Evolutionary conservation across 2,888 invertebrate species (phyloP), one percentile per base, ranked within the genome.

Genomic region (Gari tellinella): DNA sequence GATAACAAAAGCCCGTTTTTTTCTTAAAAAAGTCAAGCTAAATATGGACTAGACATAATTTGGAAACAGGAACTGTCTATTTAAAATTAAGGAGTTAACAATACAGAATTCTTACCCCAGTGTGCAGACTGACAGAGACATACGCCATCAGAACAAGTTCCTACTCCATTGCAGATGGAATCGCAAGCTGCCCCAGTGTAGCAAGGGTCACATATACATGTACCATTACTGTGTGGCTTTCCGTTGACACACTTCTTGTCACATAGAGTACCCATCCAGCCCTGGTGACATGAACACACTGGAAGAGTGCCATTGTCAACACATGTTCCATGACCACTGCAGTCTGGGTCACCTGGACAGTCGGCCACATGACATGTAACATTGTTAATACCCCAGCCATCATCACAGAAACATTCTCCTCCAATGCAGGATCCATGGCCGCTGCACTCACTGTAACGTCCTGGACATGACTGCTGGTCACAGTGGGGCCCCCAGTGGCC

Each of bases 121-220:
- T 81, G 85, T 26, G 76, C 82, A 26, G 66, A 23, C 14, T 86
- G 65, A 75, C 88, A 88, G 23, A 21, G 15, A 65, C 88, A 88
- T 5, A 37, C 14, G 17, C 31, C 70, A 46, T 83, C 79, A 23
- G 46, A n/a, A 67, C 88, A 88, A 1, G 48, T n/a, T n/a, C 88
- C 88, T 25, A 82, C 66, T 10, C 72, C 79, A 40, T 72, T 78
- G 64, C 88, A 88, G 26, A 77, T 77, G 10, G 67, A 48, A 21
- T 86, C 75, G 76, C 88, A 88, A 10, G 74, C 80, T 17, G 65
- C 62, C 7, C 86, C 86, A 2, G 84, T 83, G 64, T 83, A 84
- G 65, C 88, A 88, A 0, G 72, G 60, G 41, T 82, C 66, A 73
- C 88, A 88, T n/a, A 65, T 48, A 78, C 85, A 86, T 5, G 53